Evolutionary conservation across 2,888 invertebrate species (phyloP), one percentile per base, ranked within the genome.

Genomic region (Megastigmus dorsalis): DNA sequence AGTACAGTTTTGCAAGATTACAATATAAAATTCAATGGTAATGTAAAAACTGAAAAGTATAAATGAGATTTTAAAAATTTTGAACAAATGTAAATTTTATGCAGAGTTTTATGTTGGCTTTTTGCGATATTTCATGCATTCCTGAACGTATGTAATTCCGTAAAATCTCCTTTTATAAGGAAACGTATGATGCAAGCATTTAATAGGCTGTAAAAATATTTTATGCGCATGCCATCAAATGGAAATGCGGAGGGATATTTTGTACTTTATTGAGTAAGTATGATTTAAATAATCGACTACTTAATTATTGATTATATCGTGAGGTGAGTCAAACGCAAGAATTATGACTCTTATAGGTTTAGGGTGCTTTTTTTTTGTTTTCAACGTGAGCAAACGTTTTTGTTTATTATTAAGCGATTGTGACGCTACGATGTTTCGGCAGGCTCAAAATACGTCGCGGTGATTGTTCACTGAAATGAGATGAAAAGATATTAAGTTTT

Each of bases 361-460:
- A 59, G 30, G 38, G 7, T 62, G 28, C 7, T 48, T 73, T 67
- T 55, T 26, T 63, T 54, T 66, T 63, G 9, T 43, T 75, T 68
- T 63, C 6, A 59, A 45, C 43, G 72, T 66, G 76, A 69, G 30
- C 10, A 70, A 79, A 63, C 48, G 23, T 81, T 80, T 68, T 82
- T 81, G n/a, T n/a, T n/a, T n/a, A n/a, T n/a, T n/a, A n/a, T n/a
- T 76, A 79, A 79, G 75, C 38, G 33, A 82, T 70, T 74, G 78
- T 78, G 78, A 82, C 43, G 76, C 73, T 63, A 69, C 78, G 78
- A 79, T 81, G 78, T 80, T 82, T 83, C 78, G 82, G 80, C 81
- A 82, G 83, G 81, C 72, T 83, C 75, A 79, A 81, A 81, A 80
- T 66, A 28, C 48, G 63, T 55, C 45, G 50, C 20, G 54, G 36